These are phyloP conservation scores for Netelia melanura DNA, from an alignment of 2,888 invertebrate species.

Conservation along the genomic window DNA sequence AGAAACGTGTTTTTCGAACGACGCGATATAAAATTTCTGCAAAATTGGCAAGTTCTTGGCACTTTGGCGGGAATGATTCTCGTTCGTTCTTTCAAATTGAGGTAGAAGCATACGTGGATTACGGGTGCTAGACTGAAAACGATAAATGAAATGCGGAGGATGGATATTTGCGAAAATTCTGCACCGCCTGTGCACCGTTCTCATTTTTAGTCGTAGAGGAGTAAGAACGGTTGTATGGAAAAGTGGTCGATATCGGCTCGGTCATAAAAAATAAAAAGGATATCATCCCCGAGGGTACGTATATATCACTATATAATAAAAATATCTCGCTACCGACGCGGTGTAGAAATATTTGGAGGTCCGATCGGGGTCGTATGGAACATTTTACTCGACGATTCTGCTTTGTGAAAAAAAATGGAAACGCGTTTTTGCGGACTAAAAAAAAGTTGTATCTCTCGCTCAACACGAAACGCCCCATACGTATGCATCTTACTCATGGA, in stretches of 20 bases:
- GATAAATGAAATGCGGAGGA: slow-evolving; percentile 18
- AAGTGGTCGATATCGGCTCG: slow-evolving; percentile 32
- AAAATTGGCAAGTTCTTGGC: slow-evolving; percentile 11
- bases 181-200: slow-evolving; percentile 13
- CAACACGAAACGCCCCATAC: not conserved
- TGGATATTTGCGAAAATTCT: slow-evolving; percentile 32
- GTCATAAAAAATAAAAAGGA: slow-evolving; percentile 34
- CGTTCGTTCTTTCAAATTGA: not conserved
- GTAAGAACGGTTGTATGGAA: slow-evolving; percentile 13
- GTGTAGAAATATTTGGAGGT: not conserved
- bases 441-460: too few species aligned
- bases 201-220: slow-evolving; percentile 7
- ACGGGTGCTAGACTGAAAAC: not conserved
- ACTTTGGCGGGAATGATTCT: not conserved
- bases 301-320: not conserved
- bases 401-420: too few species aligned
- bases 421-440: too few species aligned
- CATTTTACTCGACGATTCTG: not conserved
- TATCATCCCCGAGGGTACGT: slow-evolving; percentile 23
- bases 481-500: slow-evolving; percentile 12
- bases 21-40: not conserved
- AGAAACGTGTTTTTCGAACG: slow-evolving; percentile 1
- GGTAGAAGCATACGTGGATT: not conserved
- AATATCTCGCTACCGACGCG: too few species aligned
- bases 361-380: not conserved